Conservation (phyloP, 2,888 invertebrate genomes). For the Amitus sp. region DNA sequence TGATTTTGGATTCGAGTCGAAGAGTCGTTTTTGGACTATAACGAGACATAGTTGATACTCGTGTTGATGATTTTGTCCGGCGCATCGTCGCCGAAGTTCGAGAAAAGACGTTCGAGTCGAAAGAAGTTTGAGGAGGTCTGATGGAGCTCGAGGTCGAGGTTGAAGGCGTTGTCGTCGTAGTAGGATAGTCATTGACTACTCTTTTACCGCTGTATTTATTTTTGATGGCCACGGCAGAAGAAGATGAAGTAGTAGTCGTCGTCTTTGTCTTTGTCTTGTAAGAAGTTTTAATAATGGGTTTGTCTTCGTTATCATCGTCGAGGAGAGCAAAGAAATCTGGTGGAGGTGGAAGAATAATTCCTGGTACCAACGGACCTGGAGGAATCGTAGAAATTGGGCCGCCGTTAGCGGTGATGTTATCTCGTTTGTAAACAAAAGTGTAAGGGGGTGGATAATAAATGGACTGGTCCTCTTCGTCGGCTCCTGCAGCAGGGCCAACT, state of each 20-base stretch:
- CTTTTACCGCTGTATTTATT: constrained; percentile 52
- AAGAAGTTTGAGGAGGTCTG: constrained; percentile 14
- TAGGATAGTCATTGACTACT: constrained; percentile 31
- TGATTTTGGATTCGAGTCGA: constrained; percentile 17
- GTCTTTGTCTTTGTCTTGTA: no score
- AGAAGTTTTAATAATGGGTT: no score
- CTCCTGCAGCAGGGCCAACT: no score
- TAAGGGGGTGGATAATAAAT: constrained; percentile 92
- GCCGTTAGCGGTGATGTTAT: constrained; percentile 78
- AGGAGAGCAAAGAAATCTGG: constrained; percentile 85
- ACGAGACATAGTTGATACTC: constrained; percentile 23
- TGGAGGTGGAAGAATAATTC: constrained; percentile 88
- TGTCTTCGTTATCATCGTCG: constrained; percentile 68
- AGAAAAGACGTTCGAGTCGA: constrained; percentile 22
- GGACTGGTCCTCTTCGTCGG: constrained; percentile 93
- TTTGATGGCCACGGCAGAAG: no score
- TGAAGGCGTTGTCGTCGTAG: constrained; percentile 40
- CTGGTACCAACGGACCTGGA: constrained; percentile 88
- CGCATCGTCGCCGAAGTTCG: constrained; percentile 20
- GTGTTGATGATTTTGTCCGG: constrained; percentile 34
- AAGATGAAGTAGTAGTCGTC: no score
- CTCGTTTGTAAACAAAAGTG: constrained; percentile 85
- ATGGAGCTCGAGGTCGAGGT: constrained; percentile 25
- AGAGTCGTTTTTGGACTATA: constrained; percentile 34
- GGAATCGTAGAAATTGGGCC: no score